Evolutionary conservation across 2,113 vertebrate genomes (phyloP).

Genomic region (Sylvilagus bachmani): DNA sequence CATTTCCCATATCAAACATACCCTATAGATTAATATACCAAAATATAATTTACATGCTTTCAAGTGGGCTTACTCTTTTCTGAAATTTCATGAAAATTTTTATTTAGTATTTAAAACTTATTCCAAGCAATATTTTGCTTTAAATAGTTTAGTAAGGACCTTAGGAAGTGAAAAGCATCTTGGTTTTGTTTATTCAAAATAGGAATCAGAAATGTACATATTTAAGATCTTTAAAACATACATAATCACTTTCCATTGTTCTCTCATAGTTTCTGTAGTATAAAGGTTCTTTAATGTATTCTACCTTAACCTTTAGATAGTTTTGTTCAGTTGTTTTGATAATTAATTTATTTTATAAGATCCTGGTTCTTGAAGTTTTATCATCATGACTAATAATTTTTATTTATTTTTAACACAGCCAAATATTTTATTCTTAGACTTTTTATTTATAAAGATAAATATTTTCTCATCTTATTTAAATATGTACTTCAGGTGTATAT

Average conservation of each 20-base stretch:
- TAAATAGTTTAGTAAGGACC: neutral
- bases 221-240: neutral
- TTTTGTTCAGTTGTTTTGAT: neutral
- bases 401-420: constrained; percentile 10
- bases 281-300: neutral
- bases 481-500: neutral
- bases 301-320: neutral
- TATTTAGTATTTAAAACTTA: constrained; percentile 15
- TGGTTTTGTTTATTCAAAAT: neutral
- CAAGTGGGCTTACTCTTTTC: neutral
- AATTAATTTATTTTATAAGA: neutral
- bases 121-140: neutral
- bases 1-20: neutral
- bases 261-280: neutral
- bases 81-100: neutral
- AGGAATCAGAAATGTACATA: neutral
- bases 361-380: neutral
- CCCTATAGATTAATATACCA: neutral
- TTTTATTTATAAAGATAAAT: neutral
- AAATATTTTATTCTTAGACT: neutral
- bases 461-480: neutral
- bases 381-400: neutral
- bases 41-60: neutral
- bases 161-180: neutral
- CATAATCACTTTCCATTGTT: neutral